Evolutionary conservation across 2,113 vertebrate species (phyloP).

Genomic region (Sphyrna mokarran): DNA sequence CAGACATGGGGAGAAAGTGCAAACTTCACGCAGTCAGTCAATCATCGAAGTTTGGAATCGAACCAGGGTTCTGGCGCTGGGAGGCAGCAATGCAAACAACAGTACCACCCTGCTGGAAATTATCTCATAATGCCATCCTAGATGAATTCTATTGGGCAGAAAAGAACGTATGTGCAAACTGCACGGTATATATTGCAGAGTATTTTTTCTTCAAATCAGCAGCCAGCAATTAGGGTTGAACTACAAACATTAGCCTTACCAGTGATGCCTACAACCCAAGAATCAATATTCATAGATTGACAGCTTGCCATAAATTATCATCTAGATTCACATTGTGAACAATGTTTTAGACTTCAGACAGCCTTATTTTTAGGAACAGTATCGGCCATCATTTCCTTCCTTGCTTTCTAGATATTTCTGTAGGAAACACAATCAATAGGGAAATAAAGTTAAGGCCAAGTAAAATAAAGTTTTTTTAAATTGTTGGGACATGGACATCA

Average conservation of each 20-base stretch:
- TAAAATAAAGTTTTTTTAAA: too few relatives aligned
- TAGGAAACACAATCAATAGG: too few relatives aligned
- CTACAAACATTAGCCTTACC: too few relatives aligned
- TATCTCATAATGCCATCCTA: neutral
- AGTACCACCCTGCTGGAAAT: neutral
- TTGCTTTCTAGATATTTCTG: neutral
- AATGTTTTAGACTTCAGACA: neutral
- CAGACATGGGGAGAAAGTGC: too few relatives aligned
- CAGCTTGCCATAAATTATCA: neutral
- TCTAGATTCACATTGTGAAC: neutral
- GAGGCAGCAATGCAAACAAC: too few relatives aligned
- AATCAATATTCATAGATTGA: too few relatives aligned
- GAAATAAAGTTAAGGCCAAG: too few relatives aligned
- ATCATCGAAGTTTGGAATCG: too few relatives aligned
- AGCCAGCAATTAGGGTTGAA: neutral
- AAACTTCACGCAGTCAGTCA: too few relatives aligned
- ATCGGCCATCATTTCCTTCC: neutral
- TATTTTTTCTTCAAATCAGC: neutral
- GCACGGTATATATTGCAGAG: neutral
- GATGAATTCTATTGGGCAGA: neutral
- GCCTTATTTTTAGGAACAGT: neutral
- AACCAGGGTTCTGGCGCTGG: too few relatives aligned
- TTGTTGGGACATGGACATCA: too few relatives aligned
- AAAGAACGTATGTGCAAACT: neutral
- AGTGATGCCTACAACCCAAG: too few relatives aligned